Evolutionary conservation across 23 tunicate genomes (phyloP).

Genomic region (Corella eumyota): DNA sequence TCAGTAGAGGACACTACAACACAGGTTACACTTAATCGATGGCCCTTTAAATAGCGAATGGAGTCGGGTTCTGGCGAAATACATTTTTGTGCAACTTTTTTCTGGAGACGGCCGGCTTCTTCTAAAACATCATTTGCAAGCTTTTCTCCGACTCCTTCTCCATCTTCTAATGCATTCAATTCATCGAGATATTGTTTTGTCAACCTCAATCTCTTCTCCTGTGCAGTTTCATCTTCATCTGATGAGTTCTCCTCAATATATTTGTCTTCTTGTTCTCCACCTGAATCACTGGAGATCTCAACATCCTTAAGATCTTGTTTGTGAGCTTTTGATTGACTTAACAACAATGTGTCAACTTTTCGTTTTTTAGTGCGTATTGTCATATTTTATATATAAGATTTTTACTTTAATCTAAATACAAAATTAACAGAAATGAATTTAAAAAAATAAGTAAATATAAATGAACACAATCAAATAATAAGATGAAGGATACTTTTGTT

Average conservation of each 20-base stretch:
- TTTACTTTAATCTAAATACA: neutral
- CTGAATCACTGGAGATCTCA: conserved; percentile 68
- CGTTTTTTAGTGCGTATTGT: neutral
- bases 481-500: neutral
- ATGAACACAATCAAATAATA: neutral
- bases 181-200: conserved; percentile 66
- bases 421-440: neutral
- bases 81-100: conserved; percentile 62
- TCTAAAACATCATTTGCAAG: conserved; percentile 75
- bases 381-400: neutral
- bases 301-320: conserved; percentile 6
- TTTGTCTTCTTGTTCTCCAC: conserved; percentile 19
- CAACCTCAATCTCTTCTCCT: conserved; percentile 73
- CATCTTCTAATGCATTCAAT: conserved; percentile 27
- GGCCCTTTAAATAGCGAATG: conserved; percentile 39
- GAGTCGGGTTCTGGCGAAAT: conserved; percentile 8
- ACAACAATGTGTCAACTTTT: neutral
- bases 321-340: neutral
- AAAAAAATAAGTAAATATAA: neutral
- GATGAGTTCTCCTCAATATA: conserved; percentile 6
- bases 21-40: conserved; percentile 35
- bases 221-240: conserved; percentile 74
- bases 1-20: conserved; percentile 40
- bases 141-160: conserved; percentile 60
- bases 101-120: conserved; percentile 58